phyloP scores from a whole-genome alignment of 2,797 vertebrate species.

The Pampus argenteus region DNA sequence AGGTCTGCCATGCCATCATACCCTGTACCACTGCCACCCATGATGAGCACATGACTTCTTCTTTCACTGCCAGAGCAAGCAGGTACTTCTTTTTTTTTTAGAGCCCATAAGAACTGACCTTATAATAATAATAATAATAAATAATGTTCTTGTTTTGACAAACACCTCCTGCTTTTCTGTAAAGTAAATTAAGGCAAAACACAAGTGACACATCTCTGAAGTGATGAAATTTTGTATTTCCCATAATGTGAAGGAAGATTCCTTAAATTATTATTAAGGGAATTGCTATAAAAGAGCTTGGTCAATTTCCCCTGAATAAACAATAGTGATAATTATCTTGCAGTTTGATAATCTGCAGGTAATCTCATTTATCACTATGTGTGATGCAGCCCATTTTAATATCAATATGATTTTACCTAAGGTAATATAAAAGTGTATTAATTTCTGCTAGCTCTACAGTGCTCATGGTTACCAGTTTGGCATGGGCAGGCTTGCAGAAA shows the following conservation, averaged over 20 bases:
- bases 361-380: background rate
- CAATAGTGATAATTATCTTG: too few species aligned
- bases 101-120: background rate
- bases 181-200: slow-evolving; percentile 12
- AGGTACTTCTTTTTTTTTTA: background rate
- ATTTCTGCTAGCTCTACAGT: slow-evolving; percentile 4
- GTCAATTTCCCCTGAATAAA: too few species aligned
- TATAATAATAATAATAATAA: background rate
- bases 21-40: slow-evolving; percentile 62
- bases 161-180: slow-evolving; percentile 3
- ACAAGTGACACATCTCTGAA: too few species aligned
- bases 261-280: background rate
- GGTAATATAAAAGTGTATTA: slow-evolving; percentile 2
- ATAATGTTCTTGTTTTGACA: slow-evolving; percentile 1
- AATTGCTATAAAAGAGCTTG: too few species aligned
- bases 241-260: slow-evolving; percentile 11
- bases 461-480: background rate
- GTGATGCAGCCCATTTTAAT: background rate
- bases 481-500: background rate
- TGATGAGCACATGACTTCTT: slow-evolving; percentile 57
- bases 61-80: slow-evolving; percentile 35
- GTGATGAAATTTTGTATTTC: slow-evolving; percentile 1
- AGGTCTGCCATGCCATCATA: slow-evolving; percentile 72
- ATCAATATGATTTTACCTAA: background rate
- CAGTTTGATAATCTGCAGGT: background rate